Evolutionary conservation across 2,797 vertebrate species (phyloP).

Genomic region (Cuniculus paca): DNA sequence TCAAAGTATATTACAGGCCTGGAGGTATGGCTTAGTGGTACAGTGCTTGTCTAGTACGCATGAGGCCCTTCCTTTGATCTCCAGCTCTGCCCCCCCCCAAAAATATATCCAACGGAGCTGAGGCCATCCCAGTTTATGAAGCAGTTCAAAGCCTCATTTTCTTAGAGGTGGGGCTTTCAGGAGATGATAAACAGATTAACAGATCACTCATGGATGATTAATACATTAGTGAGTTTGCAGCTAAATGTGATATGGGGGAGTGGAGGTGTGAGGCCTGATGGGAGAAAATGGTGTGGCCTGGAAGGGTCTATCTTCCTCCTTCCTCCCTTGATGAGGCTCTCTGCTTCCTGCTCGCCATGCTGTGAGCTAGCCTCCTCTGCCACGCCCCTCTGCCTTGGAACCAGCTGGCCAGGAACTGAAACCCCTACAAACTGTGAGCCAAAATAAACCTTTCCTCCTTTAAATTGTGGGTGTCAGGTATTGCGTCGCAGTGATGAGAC

Average conservation of each 20-base stretch:
- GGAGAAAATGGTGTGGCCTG: not conserved
- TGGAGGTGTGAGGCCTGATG: not conserved
- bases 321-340: not conserved
- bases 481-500: not conserved
- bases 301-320: not conserved
- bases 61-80: not conserved
- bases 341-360: not conserved
- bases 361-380: not conserved
- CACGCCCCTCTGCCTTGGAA: not conserved
- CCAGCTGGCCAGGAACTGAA: not conserved
- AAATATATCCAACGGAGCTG: not conserved
- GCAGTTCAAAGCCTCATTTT: not conserved
- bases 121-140: not conserved
- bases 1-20: not conserved
- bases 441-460: not conserved
- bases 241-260: not conserved
- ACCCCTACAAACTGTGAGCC: not conserved
- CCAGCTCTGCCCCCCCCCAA: not conserved
- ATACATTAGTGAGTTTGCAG: not conserved
- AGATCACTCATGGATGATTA: too few species aligned
- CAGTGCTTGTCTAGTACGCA: not conserved
- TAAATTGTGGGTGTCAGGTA: not conserved
- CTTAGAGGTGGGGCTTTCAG: not conserved
- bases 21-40: not conserved
- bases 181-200: not conserved